A percentile compares a stretch with the other conserved stretches of the same genome.
Conservation (phyloP, 2,888 invertebrate species). For the Cataglyphis altisquamis region DNA sequence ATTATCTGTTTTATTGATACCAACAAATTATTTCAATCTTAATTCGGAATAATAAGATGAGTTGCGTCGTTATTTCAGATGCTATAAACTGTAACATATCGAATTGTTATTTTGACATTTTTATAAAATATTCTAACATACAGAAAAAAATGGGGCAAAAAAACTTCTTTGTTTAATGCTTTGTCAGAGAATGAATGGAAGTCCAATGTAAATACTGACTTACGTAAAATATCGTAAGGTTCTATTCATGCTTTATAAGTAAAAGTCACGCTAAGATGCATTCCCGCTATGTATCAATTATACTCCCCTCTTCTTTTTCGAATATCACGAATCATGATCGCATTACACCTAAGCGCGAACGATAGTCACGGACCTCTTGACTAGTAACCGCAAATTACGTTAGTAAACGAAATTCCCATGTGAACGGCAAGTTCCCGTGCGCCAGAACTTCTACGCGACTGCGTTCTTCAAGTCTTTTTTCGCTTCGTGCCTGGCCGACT, state of each 20-base stretch:
- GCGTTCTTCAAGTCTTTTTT: constrained; percentile 50
- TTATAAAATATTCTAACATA: not conserved
- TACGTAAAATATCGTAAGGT: constrained; percentile 16
- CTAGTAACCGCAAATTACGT: constrained; percentile 42
- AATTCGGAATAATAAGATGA: not conserved
- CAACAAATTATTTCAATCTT: not conserved
- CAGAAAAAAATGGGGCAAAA: not conserved
- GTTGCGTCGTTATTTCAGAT: not conserved
- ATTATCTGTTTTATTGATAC: not conserved
- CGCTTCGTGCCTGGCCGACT: constrained; percentile 18
- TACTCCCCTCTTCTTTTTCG: not conserved
- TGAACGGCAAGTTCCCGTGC: constrained; percentile 24
- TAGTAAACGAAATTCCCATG: constrained; percentile 36
- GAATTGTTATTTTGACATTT: not conserved
- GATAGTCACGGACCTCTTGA: constrained; percentile 30
- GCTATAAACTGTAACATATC: not conserved
- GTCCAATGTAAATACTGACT: not conserved
- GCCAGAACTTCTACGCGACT: constrained; percentile 28
- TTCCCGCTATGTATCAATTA: constrained; percentile 34
- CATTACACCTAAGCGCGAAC: constrained; percentile 11
- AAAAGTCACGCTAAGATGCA: constrained; percentile 51
- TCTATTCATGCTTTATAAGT: not conserved
- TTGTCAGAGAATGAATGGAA: not conserved
- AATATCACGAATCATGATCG: constrained; percentile 30
- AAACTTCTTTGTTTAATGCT: not conserved